Evolutionary conservation across 2,113 vertebrate species (phyloP).

Genomic region (Cottus gobio): DNA sequence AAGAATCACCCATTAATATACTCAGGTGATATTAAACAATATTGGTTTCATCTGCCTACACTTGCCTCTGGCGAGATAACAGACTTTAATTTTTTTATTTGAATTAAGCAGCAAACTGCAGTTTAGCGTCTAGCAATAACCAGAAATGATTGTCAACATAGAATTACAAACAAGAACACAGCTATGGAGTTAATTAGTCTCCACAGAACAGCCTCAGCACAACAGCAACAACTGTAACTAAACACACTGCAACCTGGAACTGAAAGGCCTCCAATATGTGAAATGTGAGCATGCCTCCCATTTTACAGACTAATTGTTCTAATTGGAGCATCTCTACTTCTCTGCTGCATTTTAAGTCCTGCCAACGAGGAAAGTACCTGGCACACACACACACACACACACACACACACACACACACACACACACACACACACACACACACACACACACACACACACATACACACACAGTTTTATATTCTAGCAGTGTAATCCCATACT

Average conservation of each 20-base stretch:
- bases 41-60: neutral
- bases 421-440: constrained; percentile 27
- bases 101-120: neutral
- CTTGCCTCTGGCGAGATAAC: neutral
- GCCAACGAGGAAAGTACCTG: constrained; percentile 68
- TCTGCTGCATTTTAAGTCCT: constrained; percentile 23
- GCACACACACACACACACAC: constrained; percentile 15
- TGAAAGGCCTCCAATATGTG: constrained; percentile 39
- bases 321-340: constrained; percentile 50
- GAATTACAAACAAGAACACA: neutral
- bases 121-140: neutral
- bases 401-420: constrained; percentile 12
- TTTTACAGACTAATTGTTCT: constrained; percentile 58
- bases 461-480: constrained; percentile 24
- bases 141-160: neutral
- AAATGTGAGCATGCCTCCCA: constrained; percentile 30
- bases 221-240: neutral
- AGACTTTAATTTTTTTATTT: neutral
- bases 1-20: neutral
- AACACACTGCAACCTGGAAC: constrained; percentile 3
- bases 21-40: neutral
- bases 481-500: constrained; percentile 33
- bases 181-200: neutral
- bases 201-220: neutral
- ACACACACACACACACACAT: constrained; percentile 11